Base-by-base conservation (phyloP, 1,140 invertebrate species). In the Goniozus legneri region DNA sequence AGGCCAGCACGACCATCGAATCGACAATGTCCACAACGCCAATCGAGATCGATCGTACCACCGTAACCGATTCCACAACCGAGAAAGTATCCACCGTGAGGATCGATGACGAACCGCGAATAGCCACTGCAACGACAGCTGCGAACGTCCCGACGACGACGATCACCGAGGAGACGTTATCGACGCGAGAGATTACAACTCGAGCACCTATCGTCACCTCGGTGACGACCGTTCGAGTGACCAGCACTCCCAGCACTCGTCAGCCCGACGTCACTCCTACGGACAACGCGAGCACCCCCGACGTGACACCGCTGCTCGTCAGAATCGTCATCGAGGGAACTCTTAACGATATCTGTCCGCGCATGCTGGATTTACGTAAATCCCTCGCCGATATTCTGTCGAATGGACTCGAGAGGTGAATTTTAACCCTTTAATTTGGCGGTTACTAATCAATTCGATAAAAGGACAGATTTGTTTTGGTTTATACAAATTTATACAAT, bases 241-340 rank as follows among this genome's bases (percentile, higher is more conserved):
- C 47, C 10, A 42, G 31, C 3, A 31, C 12, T 12, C 21, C 32
- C 1, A 48, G 37, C 8, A 21, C 32, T 12, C 13, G 47, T 8
- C 44, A 13, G 8, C 38, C 8, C 14, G 32, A 43, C 14, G 39
- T 20, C 8, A 16, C 32, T 12, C 13, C 50, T 1, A 56, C 52
- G 0, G 50, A 57, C 19, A 33, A 46, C 2, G 42, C 46, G 8
- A 47, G 40, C 12, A 34, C 50, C 1, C 12, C 47, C n/a, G 53
- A 65, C 1, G 60, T 63, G 30, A 55, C 65, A 3, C 62, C 56
- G 10, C 35, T 57, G 3, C 36, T 71, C 4, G 66, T 76, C 7
- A 64, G 59, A 20, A 69, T 75, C 15, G 49, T 66, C 15, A 59
- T 75, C 10, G 63, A 73, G 2, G 65, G 64, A 2, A 61, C 36